Evolutionary conservation across 2,113 vertebrate genomes (phyloP).

Genomic region (Edolisoma coerulescens): DNA sequence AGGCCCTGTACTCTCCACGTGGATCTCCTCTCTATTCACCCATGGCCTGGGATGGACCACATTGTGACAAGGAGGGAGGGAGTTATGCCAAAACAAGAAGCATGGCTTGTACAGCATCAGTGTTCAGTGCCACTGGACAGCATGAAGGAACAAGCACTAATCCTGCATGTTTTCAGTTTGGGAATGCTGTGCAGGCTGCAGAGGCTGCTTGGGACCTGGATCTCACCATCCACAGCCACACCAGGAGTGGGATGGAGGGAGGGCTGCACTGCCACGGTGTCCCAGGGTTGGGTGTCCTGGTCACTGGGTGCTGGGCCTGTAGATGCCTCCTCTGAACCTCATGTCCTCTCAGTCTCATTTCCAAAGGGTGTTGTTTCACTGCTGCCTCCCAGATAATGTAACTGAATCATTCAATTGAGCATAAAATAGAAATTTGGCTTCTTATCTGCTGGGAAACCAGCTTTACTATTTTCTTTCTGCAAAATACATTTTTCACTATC

Average conservation of each 20-base stretch:
- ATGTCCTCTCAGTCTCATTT: constrained; percentile 48
- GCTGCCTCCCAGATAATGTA: constrained; percentile 78
- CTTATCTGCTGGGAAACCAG: constrained; percentile 79
- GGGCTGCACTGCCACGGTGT: fast-evolving
- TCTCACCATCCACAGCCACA: not conserved
- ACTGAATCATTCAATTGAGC: constrained; percentile 80
- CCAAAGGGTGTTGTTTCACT: constrained; percentile 76
- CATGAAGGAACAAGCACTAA: not conserved
- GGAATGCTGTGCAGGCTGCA: not conserved
- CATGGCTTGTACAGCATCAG: not conserved
- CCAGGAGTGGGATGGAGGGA: fast-evolving
- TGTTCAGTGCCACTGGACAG: fast-evolving
- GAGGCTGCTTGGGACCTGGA: fast-evolving
- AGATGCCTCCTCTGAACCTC: not conserved
- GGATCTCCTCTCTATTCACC: no score
- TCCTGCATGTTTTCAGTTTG: not conserved
- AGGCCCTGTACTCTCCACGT: not conserved
- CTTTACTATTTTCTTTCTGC: constrained; percentile 82
- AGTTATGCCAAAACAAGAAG: not conserved
- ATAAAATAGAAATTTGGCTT: constrained; percentile 85
- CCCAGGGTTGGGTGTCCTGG: not conserved
- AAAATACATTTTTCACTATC: constrained; percentile 86
- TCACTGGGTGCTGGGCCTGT: not conserved
- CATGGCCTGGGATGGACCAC: fast-evolving
- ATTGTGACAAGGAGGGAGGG: fast-evolving